Evolutionary conservation across 2,113 vertebrate genomes (phyloP).

Genomic region (Chionomys nivalis): DNA sequence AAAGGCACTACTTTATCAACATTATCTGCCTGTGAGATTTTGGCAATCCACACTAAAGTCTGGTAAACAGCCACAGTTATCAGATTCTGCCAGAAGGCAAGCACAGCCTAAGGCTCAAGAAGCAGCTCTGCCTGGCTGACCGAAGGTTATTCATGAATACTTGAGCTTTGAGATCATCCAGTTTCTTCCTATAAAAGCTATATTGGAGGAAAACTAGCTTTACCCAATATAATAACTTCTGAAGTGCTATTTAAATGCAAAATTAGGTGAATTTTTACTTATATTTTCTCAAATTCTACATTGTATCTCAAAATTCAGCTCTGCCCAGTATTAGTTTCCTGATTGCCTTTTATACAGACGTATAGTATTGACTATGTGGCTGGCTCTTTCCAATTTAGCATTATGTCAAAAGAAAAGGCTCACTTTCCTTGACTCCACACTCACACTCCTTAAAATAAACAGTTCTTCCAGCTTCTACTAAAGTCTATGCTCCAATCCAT

Average conservation of each 20-base stretch:
- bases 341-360: neutral
- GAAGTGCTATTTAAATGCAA: neutral
- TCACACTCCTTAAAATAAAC: neutral
- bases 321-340: neutral
- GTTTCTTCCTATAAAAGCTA: neutral
- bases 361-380: neutral
- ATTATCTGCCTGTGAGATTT: neutral
- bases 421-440: neutral
- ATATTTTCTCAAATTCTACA: neutral
- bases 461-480: neutral
- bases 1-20: neutral
- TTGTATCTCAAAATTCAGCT: neutral
- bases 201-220: constrained; percentile 31
- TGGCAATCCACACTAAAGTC: neutral
- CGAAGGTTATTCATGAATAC: neutral
- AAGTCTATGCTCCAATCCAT: neutral
- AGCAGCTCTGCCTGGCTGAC: neutral
- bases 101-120: neutral
- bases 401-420: neutral
- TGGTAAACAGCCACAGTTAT: neutral
- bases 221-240: constrained; percentile 8
- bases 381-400: neutral
- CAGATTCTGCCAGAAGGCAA: constrained; percentile 15
- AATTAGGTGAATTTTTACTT: neutral
- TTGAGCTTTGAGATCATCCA: neutral